phyloP scores from a whole-genome alignment of 2,888 invertebrate genomes.

The Caenorhabditis afra region DNA sequence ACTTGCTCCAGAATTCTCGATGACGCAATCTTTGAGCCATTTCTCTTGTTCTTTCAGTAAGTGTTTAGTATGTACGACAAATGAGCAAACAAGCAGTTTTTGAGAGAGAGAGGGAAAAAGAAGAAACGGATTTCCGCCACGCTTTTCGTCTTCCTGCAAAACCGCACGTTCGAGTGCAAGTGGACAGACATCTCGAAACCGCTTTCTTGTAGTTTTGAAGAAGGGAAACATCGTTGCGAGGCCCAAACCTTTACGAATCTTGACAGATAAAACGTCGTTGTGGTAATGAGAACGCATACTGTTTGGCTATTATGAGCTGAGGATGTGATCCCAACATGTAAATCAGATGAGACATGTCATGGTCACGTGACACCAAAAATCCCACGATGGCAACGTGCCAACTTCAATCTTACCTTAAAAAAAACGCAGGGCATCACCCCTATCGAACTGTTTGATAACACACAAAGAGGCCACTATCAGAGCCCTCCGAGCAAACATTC shows the following conservation, averaged over 20 bases:
- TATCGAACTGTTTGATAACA: slow-evolving; percentile 17
- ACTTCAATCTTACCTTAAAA: background rate
- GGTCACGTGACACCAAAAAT: too few species aligned
- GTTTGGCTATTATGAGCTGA: too few species aligned
- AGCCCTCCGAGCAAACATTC: slow-evolving; percentile 29
- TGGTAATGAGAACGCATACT: too few species aligned
- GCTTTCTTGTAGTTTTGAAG: too few species aligned
- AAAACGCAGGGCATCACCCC: background rate
- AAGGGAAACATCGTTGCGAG: too few species aligned
- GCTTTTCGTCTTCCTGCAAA: slow-evolving; percentile 31
- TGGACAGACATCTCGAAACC: too few species aligned
- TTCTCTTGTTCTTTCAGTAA: slow-evolving; percentile 19
- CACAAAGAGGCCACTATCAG: slow-evolving; percentile 13
- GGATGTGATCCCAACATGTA: too few species aligned
- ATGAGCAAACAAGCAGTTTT: slow-evolving; percentile 46
- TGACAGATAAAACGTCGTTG: too few species aligned
- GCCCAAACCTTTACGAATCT: too few species aligned
- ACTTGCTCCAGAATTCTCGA: background rate
- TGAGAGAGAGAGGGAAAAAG: slow-evolving; percentile 4
- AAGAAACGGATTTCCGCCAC: slow-evolving; percentile 31
- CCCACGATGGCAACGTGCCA: slow-evolving; percentile 6
- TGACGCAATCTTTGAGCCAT: slow-evolving; percentile 22
- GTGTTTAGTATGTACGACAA: slow-evolving; percentile 45
- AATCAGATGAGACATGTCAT: too few species aligned
- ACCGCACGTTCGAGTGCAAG: slow-evolving; percentile 53